These are phyloP conservation scores for Caenorhabditis sinica DNA, from an alignment of 2,888 invertebrate species.

Conservation along the genomic window DNA sequence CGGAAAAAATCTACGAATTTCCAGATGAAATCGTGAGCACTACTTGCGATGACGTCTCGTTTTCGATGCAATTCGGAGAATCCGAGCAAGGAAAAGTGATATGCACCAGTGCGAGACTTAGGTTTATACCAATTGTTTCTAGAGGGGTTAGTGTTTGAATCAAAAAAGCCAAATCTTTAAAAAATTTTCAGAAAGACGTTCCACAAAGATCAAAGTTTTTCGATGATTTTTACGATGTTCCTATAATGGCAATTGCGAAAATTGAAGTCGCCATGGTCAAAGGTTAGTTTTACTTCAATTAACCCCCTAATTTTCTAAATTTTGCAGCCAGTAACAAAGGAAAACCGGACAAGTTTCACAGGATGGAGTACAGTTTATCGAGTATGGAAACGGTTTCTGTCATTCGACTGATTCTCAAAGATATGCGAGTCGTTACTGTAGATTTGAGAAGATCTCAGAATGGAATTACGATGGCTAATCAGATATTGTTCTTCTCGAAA, in stretches of 20 bases:
- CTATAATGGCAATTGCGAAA: slow-evolving; percentile 44
- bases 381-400: slow-evolving; percentile 66
- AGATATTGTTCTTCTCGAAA: slow-evolving; percentile 72
- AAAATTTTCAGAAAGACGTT: slow-evolving; percentile 58
- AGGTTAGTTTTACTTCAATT: slow-evolving; percentile 4
- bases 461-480: slow-evolving; percentile 72
- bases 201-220: slow-evolving; percentile 69
- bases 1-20: slow-evolving; percentile 15
- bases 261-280: slow-evolving; percentile 57
- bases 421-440: slow-evolving; percentile 74
- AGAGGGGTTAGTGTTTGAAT: slow-evolving; percentile 15
- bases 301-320: not conserved
- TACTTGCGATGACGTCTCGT: slow-evolving; percentile 87
- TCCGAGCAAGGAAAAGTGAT: slow-evolving; percentile 88
- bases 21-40: slow-evolving; percentile 87
- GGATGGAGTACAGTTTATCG: slow-evolving; percentile 62
- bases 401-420: slow-evolving; percentile 66
- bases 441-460: slow-evolving; percentile 73
- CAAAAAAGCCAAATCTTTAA: not conserved
- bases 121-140: slow-evolving; percentile 64
- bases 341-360: slow-evolving; percentile 59
- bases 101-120: slow-evolving; percentile 93
- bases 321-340: slow-evolving; percentile 38
- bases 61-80: slow-evolving; percentile 71
- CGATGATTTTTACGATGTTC: slow-evolving; percentile 71